Evolutionary conservation across 2,888 invertebrate species (phyloP).

Genomic region (Tipula vernalis): DNA sequence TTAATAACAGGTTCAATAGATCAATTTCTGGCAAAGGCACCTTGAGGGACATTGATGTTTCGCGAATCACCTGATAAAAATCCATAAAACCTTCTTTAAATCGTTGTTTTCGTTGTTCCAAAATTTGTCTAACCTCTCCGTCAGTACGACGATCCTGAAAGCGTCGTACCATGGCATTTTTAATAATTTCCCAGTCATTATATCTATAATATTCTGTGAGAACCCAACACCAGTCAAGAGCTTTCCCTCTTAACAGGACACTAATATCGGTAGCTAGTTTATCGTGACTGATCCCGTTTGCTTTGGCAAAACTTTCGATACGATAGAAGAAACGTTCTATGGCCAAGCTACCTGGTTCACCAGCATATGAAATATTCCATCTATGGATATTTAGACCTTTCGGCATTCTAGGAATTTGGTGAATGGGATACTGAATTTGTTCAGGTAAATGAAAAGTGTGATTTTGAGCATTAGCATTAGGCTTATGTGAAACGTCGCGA

Average conservation of each 20-base stretch:
- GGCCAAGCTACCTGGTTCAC: not conserved
- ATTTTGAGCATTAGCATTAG: too few species aligned
- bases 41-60: not conserved
- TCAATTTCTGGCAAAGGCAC: not conserved
- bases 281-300: not conserved
- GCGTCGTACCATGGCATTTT: not conserved
- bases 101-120: not conserved
- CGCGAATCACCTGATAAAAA: not conserved
- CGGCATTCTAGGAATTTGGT: not conserved
- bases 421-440: too few species aligned
- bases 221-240: not conserved
- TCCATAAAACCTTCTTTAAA: not conserved
- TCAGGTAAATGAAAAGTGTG: too few species aligned
- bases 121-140: not conserved
- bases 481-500: too few species aligned
- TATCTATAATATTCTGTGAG: not conserved
- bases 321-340: not conserved
- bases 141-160: not conserved
- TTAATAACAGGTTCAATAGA: not conserved
- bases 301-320: not conserved
- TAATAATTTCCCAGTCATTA: not conserved
- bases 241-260: not conserved
- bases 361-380: not conserved
- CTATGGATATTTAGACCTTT: not conserved
- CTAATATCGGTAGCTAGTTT: not conserved